Evolutionary conservation across 2,888 invertebrate genomes (phyloP).

Genomic region (Calliscelio sp.): DNA sequence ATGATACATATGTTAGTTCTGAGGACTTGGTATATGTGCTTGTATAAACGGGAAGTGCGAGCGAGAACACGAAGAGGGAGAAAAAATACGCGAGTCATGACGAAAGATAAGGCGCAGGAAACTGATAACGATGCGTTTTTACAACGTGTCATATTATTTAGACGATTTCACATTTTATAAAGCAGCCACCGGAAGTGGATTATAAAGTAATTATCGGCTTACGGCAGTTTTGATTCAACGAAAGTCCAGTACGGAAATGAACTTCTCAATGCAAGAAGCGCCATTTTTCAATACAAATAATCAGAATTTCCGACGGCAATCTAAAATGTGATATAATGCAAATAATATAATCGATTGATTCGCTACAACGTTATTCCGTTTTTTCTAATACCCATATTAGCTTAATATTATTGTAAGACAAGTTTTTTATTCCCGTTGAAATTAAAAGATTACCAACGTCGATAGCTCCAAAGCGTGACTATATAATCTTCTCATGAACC

Average conservation of each 20-base stretch:
- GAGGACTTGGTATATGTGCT: conserved; percentile 24
- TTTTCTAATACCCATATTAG: too few relatives aligned
- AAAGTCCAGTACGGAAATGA: conserved; percentile 9
- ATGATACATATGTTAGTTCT: conserved; percentile 39
- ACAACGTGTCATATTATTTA: conserved; percentile 55
- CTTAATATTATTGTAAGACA: too few relatives aligned
- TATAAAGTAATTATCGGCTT: conserved; percentile 37
- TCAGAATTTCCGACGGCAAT: too few relatives aligned
- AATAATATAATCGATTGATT: too few relatives aligned
- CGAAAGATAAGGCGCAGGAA: conserved; percentile 69
- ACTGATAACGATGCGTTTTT: conserved; percentile 64
- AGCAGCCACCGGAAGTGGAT: conserved; percentile 44
- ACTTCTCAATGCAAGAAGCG: too few relatives aligned
- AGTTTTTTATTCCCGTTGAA: too few relatives aligned
- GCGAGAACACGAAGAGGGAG: conserved; percentile 25
- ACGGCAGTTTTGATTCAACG: conserved; percentile 5
- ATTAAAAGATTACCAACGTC: too few relatives aligned
- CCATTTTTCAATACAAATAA: too few relatives aligned
- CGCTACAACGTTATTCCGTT: too few relatives aligned
- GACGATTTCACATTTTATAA: conserved; percentile 52
- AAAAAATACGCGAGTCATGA: conserved; percentile 49
- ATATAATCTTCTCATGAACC: too few relatives aligned
- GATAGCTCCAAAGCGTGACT: too few relatives aligned
- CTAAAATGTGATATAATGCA: too few relatives aligned
- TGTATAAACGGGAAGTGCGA: conserved; percentile 57